Percentiles rank a stretch among this genome's conserved stretches.
Conservation (phyloP, 2,797 vertebrate species). For the Fratercula arctica region DNA sequence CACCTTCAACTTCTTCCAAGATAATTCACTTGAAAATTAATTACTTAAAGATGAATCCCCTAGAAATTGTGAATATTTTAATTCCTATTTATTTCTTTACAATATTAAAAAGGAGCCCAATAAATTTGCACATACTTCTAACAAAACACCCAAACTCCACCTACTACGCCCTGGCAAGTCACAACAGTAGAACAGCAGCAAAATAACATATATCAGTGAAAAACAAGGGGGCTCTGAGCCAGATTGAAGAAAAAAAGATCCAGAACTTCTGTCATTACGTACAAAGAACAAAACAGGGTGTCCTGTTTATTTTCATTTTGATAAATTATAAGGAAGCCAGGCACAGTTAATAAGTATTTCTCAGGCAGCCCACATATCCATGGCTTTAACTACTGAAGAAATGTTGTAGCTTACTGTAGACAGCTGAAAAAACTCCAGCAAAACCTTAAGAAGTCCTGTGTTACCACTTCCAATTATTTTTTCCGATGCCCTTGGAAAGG, state of each 20-base stretch:
- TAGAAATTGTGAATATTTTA: neutral
- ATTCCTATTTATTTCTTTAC: neutral
- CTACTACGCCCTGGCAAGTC: neutral
- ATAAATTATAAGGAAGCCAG: neutral
- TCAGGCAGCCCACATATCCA: neutral
- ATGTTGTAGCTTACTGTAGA: fast-evolving
- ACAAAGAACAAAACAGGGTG: neutral
- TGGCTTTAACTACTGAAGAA: neutral
- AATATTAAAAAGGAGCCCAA: neutral
- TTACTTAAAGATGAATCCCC: neutral
- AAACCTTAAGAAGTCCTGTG: neutral
- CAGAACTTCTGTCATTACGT: neutral
- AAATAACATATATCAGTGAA: neutral
- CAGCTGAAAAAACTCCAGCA: neutral
- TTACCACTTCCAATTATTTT: neutral
- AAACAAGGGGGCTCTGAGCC: neutral
- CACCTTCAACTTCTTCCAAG: neutral
- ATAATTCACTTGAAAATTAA: neutral
- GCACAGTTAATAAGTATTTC: neutral
- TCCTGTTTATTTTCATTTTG: neutral
- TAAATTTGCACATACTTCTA: neutral
- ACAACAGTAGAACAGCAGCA: fast-evolving
- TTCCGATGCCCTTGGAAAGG: neutral
- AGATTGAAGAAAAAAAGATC: neutral
- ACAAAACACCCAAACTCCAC: neutral